Conservation (phyloP, 2,113 vertebrate genomes). For the Centropus bengalensis region DNA sequence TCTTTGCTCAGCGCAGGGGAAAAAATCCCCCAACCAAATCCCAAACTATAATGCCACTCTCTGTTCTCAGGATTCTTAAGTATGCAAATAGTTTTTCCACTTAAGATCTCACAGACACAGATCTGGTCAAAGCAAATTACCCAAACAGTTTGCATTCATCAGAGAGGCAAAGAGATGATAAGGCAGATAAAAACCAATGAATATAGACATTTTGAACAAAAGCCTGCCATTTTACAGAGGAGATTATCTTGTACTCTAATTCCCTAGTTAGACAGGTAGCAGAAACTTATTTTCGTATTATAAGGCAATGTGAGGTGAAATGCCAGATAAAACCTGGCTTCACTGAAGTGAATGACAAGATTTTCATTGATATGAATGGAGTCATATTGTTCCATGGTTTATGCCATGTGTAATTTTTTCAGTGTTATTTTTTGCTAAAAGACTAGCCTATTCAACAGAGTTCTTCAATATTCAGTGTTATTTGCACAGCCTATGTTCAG, state of each 20-base stretch:
- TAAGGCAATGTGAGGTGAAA: constrained; percentile 56
- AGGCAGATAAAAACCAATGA: constrained; percentile 63
- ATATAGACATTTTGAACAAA: constrained; percentile 62
- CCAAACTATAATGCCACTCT: constrained; percentile 45
- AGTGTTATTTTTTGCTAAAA: neutral
- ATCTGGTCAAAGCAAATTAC: constrained; percentile 72
- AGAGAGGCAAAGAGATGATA: constrained; percentile 61
- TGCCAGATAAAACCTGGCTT: constrained; percentile 20
- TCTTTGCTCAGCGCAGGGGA: constrained; percentile 29
- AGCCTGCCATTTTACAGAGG: constrained; percentile 39
- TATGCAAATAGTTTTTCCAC: constrained; percentile 76
- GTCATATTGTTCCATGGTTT: neutral
- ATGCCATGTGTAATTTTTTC: neutral
- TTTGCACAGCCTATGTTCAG: neutral
- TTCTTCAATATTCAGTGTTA: neutral
- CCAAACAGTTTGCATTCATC: constrained; percentile 67
- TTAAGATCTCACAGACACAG: constrained; percentile 67
- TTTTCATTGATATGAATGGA: neutral
- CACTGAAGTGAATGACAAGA: neutral
- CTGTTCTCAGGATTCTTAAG: constrained; percentile 65
- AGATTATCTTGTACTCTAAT: constrained; percentile 44
- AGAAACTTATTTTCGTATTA: constrained; percentile 59
- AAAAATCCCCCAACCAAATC: constrained; percentile 45
- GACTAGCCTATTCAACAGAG: neutral
- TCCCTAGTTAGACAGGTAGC: constrained; percentile 17